Evolutionary conservation across 2,888 invertebrate genomes (phyloP).

Genomic region (Gisinianus flammeolus): DNA sequence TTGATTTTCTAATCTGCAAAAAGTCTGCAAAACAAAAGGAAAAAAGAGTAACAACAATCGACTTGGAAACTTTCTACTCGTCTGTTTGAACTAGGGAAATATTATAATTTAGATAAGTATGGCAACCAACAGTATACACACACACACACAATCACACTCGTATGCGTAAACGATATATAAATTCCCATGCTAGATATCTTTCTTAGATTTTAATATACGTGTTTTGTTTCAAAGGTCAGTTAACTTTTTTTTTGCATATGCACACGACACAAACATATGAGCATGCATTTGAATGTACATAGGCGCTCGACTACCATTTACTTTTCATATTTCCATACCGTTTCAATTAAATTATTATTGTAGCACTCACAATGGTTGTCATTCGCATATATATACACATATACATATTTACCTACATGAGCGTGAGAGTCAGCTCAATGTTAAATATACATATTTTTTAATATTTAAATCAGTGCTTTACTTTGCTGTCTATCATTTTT

Average conservation of each 20-base stretch:
- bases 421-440: too few relatives aligned
- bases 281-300: too few relatives aligned
- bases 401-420: too few relatives aligned
- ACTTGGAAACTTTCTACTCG: constrained; percentile 1
- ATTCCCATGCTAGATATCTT: neutral
- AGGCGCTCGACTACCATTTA: too few relatives aligned
- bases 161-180: neutral
- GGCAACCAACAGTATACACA: neutral
- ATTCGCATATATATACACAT: too few relatives aligned
- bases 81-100: neutral
- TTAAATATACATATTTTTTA: too few relatives aligned
- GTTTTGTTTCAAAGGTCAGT: constrained; percentile 13
- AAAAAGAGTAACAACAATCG: neutral
- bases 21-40: neutral
- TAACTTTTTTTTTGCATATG: neutral
- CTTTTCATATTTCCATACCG: too few relatives aligned
- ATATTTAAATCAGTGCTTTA: too few relatives aligned
- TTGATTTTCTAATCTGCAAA: constrained; percentile 17
- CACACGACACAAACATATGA: too few relatives aligned
- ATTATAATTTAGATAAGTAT: neutral
- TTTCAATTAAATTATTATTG: too few relatives aligned
- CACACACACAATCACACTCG: neutral
- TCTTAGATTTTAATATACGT: neutral
- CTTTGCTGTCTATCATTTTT: too few relatives aligned
- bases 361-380: too few relatives aligned